phyloP scores from a whole-genome alignment of 2,797 vertebrate species.

The Phataginus tetradactyla region DNA sequence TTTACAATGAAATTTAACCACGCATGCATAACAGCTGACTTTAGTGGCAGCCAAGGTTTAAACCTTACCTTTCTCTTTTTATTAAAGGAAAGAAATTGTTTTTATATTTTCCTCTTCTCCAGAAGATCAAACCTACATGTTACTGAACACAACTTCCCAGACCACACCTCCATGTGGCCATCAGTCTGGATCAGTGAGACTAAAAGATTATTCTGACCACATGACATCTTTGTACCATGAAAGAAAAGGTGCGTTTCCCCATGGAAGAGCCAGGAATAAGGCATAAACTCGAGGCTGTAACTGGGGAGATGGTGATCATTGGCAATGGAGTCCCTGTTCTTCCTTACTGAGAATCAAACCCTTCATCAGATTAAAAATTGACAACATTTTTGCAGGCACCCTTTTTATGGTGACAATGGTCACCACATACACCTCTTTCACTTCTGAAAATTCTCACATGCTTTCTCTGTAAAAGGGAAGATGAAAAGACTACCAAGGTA shows the following conservation, averaged over 20 bases:
- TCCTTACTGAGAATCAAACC: neutral
- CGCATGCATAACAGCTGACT: slow-evolving; percentile 12
- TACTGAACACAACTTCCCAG: slow-evolving; percentile 35
- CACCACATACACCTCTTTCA: neutral
- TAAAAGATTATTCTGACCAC: neutral
- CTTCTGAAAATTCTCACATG: neutral
- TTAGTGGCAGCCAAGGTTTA: slow-evolving; percentile 3
- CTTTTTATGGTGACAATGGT: neutral
- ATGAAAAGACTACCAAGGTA: neutral
- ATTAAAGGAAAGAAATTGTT: slow-evolving; percentile 37
- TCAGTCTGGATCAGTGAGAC: neutral
- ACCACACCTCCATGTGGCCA: neutral
- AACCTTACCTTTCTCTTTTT: slow-evolving; percentile 13
- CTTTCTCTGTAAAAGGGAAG: neutral
- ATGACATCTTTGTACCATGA: neutral
- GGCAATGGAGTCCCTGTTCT: neutral
- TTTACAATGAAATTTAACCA: slow-evolving; percentile 51
- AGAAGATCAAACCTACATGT: slow-evolving; percentile 53
- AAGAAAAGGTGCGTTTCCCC: neutral
- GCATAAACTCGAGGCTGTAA: neutral
- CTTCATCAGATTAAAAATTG: neutral
- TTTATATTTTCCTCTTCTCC: slow-evolving; percentile 39
- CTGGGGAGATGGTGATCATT: neutral
- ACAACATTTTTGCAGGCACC: neutral
- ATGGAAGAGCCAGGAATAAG: neutral